phyloP scores from a whole-genome alignment of 2,113 vertebrate genomes.

The Saccopteryx bilineata region DNA sequence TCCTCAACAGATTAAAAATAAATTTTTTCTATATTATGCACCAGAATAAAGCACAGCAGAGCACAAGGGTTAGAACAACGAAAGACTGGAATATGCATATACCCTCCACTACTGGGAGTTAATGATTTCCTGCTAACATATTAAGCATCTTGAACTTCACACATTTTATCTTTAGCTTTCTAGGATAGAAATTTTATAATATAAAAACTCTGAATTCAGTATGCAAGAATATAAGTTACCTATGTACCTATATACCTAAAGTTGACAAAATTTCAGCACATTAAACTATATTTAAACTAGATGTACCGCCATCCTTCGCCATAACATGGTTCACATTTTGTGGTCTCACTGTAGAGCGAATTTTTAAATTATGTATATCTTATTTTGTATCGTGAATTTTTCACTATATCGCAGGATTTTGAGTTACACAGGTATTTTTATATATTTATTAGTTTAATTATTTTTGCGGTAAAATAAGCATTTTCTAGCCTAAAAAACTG shows the following conservation, averaged over 20 bases:
- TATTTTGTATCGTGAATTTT: too few relatives aligned
- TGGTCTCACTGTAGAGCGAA: too few relatives aligned
- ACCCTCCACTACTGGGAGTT: neutral
- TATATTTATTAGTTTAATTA: too few relatives aligned
- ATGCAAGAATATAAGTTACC: neutral
- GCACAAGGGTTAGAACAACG: neutral
- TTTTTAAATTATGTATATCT: too few relatives aligned
- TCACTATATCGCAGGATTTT: too few relatives aligned
- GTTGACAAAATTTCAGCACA: conserved; percentile 6
- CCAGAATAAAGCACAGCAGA: neutral
- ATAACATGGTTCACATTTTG: too few relatives aligned
- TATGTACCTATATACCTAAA: conserved; percentile 2
- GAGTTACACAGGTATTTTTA: too few relatives aligned
- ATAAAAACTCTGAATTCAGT: conserved; percentile 32
- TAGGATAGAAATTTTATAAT: neutral
- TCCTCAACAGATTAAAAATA: conserved; percentile 18
- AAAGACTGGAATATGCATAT: neutral
- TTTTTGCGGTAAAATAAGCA: too few relatives aligned
- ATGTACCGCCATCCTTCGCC: neutral
- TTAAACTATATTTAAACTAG: conserved; percentile 11
- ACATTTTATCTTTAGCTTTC: neutral
- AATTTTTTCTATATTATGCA: neutral
- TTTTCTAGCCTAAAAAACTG: too few relatives aligned
- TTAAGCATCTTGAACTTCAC: neutral
- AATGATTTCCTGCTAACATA: neutral